Evolutionary conservation across 53 echinoderm and acorn worm genomes (phyloP).

Genomic region (Patiria pectinifera): DNA sequence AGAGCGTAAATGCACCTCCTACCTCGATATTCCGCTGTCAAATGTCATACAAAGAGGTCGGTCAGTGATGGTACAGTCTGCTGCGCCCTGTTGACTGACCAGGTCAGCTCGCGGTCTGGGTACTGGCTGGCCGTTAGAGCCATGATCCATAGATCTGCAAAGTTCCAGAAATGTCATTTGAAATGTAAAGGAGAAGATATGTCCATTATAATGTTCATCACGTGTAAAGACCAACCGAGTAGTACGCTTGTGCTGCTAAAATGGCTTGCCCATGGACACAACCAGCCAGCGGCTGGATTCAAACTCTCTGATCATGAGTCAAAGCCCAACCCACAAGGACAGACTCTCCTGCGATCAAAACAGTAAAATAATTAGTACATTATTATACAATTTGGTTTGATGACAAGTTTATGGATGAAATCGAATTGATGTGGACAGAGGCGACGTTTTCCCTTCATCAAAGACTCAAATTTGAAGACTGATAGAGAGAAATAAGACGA

Average conservation of each 20-base stretch:
- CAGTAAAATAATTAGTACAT: neutral
- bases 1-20: neutral
- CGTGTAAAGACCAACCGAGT: too few species aligned
- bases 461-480: too few species aligned
- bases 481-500: too few species aligned
- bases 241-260: neutral
- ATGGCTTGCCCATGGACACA: neutral
- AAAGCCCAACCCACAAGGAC: too few species aligned
- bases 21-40: slow-evolving; percentile 57
- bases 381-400: neutral
- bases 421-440: neutral
- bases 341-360: too few species aligned
- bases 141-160: slow-evolving; percentile 33
- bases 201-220: too few species aligned
- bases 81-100: slow-evolving; percentile 17
- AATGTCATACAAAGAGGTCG: slow-evolving; percentile 45
- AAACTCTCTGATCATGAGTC: too few species aligned
- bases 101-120: slow-evolving; percentile 1
- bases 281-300: neutral
- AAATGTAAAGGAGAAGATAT: neutral
- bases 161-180: neutral
- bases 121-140: neutral
- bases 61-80: slow-evolving; percentile 33
- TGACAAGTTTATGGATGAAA: too few species aligned
- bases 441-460: neutral